These are phyloP conservation scores for Sturnira hondurensis DNA, from an alignment of 2,113 vertebrate species.

Conservation along the genomic window DNA sequence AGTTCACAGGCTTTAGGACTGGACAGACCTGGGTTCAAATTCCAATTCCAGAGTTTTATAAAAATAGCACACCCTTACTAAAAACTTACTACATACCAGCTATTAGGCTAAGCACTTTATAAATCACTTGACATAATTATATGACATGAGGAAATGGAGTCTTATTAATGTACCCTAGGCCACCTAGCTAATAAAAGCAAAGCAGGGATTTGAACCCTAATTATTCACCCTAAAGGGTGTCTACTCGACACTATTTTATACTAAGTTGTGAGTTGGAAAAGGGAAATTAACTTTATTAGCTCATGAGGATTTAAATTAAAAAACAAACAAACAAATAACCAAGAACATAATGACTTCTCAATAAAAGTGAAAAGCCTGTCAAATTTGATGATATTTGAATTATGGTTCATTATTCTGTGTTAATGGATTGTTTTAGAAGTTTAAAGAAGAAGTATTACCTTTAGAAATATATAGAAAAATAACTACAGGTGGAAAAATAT, in stretches of 20 bases:
- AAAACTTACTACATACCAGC: not conserved
- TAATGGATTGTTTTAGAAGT: not conserved
- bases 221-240: too few relatives aligned
- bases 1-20: conserved; percentile 32
- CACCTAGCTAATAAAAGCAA: not conserved
- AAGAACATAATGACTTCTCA: not conserved
- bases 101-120: not conserved
- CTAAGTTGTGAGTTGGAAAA: not conserved
- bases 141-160: not conserved
- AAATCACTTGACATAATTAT: not conserved
- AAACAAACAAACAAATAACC: not conserved
- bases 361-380: not conserved
- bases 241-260: not conserved
- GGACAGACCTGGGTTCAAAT: conserved; percentile 52
- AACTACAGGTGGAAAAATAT: not conserved
- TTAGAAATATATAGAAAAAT: not conserved
- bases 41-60: conserved; percentile 18
- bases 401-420: not conserved
- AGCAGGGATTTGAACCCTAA: not conserved
- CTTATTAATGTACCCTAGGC: not conserved
- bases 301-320: not conserved
- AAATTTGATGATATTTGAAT: not conserved
- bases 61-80: not conserved
- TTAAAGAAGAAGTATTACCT: not conserved
- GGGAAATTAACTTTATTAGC: not conserved